Evolutionary conservation across 2,113 vertebrate genomes (phyloP).

Genomic region (Coryphaenoides rupestris): DNA sequence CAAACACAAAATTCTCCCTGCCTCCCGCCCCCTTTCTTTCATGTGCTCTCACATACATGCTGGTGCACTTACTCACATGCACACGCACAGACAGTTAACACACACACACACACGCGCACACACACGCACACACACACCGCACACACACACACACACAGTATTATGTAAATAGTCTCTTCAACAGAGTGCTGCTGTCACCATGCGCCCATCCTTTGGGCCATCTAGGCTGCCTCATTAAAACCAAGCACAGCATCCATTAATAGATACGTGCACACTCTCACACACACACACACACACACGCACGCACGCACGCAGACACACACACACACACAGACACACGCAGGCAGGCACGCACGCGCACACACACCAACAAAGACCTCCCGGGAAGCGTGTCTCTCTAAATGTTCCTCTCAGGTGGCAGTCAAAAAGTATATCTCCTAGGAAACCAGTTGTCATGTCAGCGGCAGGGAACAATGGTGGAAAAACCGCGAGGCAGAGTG

Average conservation of each 20-base stretch:
- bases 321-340: constrained; percentile 6
- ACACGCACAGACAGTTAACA: constrained; percentile 52
- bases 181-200: constrained; percentile 69
- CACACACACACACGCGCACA: constrained; percentile 14
- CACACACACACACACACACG: constrained; percentile 19
- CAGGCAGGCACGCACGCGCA: too few relatives aligned
- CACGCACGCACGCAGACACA: constrained; percentile 4
- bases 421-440: constrained; percentile 68
- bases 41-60: constrained; percentile 53
- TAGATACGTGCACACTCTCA: constrained; percentile 48
- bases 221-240: constrained; percentile 74
- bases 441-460: constrained; percentile 71
- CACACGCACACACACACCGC: too few relatives aligned
- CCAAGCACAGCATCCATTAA: constrained; percentile 64
- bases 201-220: constrained; percentile 68
- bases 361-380: constrained; percentile 61
- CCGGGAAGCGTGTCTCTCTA: constrained; percentile 55
- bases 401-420: constrained; percentile 68
- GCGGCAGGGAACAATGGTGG: constrained; percentile 35
- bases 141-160: constrained; percentile 56
- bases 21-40: constrained; percentile 59
- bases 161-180: constrained; percentile 75
- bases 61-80: constrained; percentile 26
- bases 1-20: constrained; percentile 54
- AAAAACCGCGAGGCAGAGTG: constrained; percentile 19